These are phyloP conservation scores for Lasioglossum oenotherae DNA, from an alignment of 2,888 invertebrate species.

Conservation along the genomic window DNA sequence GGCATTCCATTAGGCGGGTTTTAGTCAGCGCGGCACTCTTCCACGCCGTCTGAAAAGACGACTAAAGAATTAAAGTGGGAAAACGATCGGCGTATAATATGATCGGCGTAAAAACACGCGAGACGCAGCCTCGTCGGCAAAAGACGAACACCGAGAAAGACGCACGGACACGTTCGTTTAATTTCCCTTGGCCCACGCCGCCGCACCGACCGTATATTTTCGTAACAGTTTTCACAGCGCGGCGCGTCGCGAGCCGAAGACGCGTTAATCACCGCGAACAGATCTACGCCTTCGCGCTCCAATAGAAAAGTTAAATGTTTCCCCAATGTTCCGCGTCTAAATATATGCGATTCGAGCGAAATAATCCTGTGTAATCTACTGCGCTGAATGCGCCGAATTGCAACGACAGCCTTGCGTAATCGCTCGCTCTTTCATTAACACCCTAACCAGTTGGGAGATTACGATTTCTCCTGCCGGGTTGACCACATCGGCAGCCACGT, in stretches of 20 bases:
- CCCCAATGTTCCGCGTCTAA: constrained; percentile 6
- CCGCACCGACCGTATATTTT: constrained; percentile 53
- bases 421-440: not conserved
- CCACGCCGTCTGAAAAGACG: constrained; percentile 10
- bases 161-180: constrained; percentile 43
- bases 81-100: constrained; percentile 31
- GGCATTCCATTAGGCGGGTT: constrained; percentile 45
- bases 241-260: constrained; percentile 14
- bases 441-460: not conserved
- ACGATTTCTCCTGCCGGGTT: constrained; percentile 15
- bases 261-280: constrained; percentile 18
- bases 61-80: constrained; percentile 48
- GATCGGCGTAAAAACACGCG: constrained; percentile 32
- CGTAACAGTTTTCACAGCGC: constrained; percentile 46
- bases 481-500: constrained; percentile 25
- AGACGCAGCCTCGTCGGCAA: constrained; percentile 33
- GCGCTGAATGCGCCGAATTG: not conserved
- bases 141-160: not conserved
- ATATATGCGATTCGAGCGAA: not conserved
- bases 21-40: constrained; percentile 39
- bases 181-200: constrained; percentile 45
- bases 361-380: not conserved
- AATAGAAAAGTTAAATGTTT: constrained; percentile 17
- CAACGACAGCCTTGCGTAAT: not conserved
- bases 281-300: constrained; percentile 18